These are phyloP conservation scores for Drosophila nigritarsus DNA, from an alignment of 2,888 invertebrate genomes.

Conservation along the genomic window DNA sequence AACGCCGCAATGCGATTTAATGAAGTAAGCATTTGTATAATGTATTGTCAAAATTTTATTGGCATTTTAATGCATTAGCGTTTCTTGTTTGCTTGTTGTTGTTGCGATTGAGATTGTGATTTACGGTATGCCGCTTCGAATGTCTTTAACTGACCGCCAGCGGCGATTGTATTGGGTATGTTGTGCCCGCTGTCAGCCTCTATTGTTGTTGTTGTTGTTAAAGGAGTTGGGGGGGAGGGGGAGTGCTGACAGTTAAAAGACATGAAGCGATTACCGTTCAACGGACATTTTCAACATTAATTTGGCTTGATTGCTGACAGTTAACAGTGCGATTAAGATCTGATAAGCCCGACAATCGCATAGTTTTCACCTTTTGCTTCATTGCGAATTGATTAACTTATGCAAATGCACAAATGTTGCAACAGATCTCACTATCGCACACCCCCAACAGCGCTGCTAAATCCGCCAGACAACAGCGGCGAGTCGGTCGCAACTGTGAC, in stretches of 20 bases:
- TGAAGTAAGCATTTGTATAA: slow-evolving; percentile 75
- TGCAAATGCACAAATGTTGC: slow-evolving; percentile 75
- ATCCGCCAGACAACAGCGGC: slow-evolving; percentile 15
- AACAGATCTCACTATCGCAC: slow-evolving; percentile 47
- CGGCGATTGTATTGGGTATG: slow-evolving; percentile 47
- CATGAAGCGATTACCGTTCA: slow-evolving; percentile 55
- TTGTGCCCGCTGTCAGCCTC: slow-evolving; percentile 16
- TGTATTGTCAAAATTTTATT: slow-evolving; percentile 78
- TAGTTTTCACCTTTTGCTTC: slow-evolving; percentile 74
- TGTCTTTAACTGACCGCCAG: slow-evolving; percentile 53
- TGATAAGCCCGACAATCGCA: slow-evolving; percentile 46
- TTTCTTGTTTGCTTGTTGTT: slow-evolving; percentile 19
- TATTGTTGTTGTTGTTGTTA: slow-evolving; percentile 28
- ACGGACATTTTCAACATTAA: slow-evolving; percentile 43
- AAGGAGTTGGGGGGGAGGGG: not conserved
- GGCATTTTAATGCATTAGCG: slow-evolving; percentile 57
- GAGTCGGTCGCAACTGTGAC: slow-evolving; percentile 66
- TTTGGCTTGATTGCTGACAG: slow-evolving; percentile 63
- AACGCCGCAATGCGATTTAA: slow-evolving; percentile 45
- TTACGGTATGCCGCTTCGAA: slow-evolving; percentile 66
- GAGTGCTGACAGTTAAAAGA: slow-evolving; percentile 65
- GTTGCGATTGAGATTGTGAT: slow-evolving; percentile 61
- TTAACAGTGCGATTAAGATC: slow-evolving; percentile 57
- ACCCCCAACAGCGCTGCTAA: slow-evolving; percentile 34
- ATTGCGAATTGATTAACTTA: slow-evolving; percentile 83